A percentile compares a stretch with the other conserved stretches of the same genome.
Evolutionary conservation across 2,888 invertebrate genomes (phyloP).

Genomic region (Anticlea derivata): DNA sequence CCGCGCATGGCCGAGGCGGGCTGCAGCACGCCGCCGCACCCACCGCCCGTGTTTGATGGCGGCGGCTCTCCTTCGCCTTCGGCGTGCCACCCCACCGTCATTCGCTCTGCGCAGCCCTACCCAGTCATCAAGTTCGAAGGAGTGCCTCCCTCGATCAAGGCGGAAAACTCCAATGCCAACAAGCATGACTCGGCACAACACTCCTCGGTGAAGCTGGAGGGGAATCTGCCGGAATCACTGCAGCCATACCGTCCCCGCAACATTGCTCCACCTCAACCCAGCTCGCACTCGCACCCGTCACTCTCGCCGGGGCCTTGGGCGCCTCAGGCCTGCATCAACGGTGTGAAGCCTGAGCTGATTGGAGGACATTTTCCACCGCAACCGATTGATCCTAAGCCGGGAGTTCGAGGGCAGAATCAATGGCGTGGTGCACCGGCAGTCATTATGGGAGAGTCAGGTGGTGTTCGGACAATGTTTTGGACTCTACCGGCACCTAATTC

Average conservation of each 20-base stretch:
- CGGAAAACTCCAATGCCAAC: conserved; percentile 58
- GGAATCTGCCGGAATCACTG: conserved; percentile 55
- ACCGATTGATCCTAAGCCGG: conserved; percentile 67
- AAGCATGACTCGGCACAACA: conserved; percentile 63
- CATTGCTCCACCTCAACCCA: conserved; percentile 74
- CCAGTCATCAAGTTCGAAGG: conserved; percentile 86
- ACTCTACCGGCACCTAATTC: conserved; percentile 83
- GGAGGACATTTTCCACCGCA: conserved; percentile 84
- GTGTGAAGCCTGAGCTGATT: conserved; percentile 92
- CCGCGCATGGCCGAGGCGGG: conserved; percentile 89
- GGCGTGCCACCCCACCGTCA: conserved; percentile 79
- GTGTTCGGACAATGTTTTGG: conserved; percentile 90
- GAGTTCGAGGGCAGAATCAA: conserved; percentile 67
- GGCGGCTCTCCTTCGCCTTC: conserved; percentile 71
- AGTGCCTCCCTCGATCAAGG: conserved; percentile 59
- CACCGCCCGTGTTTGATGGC: conserved; percentile 80
- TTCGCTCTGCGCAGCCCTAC: conserved; percentile 82
- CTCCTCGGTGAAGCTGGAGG: conserved; percentile 79
- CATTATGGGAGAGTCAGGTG: conserved; percentile 96
- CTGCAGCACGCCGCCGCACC: conserved; percentile 85
- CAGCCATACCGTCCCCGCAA: conserved; percentile 69
- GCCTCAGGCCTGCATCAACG: conserved; percentile 87
- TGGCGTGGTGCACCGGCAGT: conserved; percentile 91
- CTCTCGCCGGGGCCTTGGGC: conserved; percentile 81
- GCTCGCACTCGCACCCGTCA: conserved; percentile 62